Evolutionary conservation across 2,888 invertebrate genomes (phyloP).

Genomic region (Drosophila subsilvestris): DNA sequence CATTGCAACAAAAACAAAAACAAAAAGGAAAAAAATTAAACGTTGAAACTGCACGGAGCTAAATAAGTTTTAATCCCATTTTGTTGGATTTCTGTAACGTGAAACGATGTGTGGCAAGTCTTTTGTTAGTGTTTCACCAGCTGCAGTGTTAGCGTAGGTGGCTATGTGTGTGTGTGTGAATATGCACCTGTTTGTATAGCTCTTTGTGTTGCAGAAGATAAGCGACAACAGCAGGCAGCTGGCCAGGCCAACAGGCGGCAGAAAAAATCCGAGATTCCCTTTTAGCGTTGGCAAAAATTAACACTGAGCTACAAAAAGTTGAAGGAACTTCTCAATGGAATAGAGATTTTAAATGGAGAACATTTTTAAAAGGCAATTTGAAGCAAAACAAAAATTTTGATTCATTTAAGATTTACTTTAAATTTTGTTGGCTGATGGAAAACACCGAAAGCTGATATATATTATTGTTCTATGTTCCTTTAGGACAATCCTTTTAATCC

Average conservation of each 20-base stretch:
- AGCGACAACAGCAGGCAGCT: conserved; percentile 48
- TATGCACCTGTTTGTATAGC: conserved; percentile 46
- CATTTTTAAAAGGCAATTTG: background rate
- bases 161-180: conserved; percentile 13
- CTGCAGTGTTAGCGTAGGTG: conserved; percentile 16
- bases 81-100: conserved; percentile 56
- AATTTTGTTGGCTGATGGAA: background rate
- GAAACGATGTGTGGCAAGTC: conserved; percentile 36
- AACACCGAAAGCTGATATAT: background rate
- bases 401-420: background rate
- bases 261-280: conserved; percentile 24
- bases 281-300: conserved; percentile 31
- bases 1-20: conserved; percentile 19
- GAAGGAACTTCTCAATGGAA: background rate
- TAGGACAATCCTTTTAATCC: background rate
- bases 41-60: conserved; percentile 38
- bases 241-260: conserved; percentile 8
- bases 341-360: background rate
- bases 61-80: conserved; percentile 75
- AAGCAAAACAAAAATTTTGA: too few species aligned
- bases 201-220: conserved; percentile 44
- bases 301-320: conserved; percentile 33
- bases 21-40: conserved; percentile 11
- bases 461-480: background rate
- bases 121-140: conserved; percentile 31